Conservation (phyloP, 2,113 vertebrate species). For the Halcyon malimbica region DNA sequence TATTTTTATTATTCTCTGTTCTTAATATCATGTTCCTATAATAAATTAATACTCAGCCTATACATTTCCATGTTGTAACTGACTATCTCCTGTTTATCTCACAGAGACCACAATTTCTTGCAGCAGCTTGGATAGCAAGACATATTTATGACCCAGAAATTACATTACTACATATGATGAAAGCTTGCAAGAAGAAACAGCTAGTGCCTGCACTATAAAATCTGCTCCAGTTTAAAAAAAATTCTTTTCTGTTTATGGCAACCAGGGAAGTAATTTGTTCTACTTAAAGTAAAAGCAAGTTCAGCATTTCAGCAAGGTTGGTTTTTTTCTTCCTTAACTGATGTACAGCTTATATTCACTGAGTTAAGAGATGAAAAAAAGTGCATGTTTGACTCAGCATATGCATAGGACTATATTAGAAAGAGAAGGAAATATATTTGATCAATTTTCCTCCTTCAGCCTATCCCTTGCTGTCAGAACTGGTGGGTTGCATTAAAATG, state of each 20-base stretch:
- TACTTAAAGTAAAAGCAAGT: slow-evolving; percentile 64
- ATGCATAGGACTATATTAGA: not conserved
- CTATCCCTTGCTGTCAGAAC: not conserved
- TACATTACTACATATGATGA: slow-evolving; percentile 32
- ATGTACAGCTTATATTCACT: slow-evolving; percentile 48
- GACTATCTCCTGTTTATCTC: not conserved
- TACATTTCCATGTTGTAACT: not conserved
- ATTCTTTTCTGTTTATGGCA: slow-evolving; percentile 39
- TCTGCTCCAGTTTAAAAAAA: slow-evolving; percentile 29
- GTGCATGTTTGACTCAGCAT: not conserved
- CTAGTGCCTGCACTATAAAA: slow-evolving; percentile 23
- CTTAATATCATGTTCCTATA: not conserved
- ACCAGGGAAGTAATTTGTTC: slow-evolving; percentile 53
- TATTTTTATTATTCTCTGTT: not conserved
- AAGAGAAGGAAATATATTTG: not conserved
- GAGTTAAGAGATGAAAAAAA: slow-evolving; percentile 41
- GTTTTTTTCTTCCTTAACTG: not conserved
- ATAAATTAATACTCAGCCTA: not conserved
- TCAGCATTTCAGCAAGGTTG: slow-evolving; percentile 57
- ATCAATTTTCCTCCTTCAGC: not conserved
- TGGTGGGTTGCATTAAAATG: not conserved
- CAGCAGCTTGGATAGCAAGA: slow-evolving; percentile 1
- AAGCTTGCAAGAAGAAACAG: slow-evolving; percentile 36
- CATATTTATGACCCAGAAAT: slow-evolving; percentile 55
- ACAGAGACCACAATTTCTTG: not conserved